Evolutionary conservation across 2,888 invertebrate genomes (phyloP).

Genomic region (Drosophila nr. perissopoda): DNA sequence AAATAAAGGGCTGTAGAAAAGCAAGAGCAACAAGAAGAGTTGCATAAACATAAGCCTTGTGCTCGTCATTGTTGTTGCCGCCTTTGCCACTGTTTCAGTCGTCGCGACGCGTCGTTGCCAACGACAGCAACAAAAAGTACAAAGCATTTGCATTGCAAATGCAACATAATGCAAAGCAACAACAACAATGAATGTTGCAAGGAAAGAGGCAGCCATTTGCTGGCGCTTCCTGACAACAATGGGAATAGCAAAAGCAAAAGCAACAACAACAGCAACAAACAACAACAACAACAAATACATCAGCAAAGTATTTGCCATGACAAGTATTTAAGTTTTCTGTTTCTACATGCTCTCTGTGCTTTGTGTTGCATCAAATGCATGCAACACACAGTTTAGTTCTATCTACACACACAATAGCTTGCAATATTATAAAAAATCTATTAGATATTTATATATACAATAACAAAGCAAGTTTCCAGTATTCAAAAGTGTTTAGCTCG

Average conservation of each 20-base stretch:
- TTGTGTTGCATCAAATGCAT: constrained; percentile 23
- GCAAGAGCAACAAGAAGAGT: constrained; percentile 37
- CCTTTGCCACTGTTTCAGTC: constrained; percentile 21
- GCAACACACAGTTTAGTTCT: constrained; percentile 10
- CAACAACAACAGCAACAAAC: constrained; percentile 21
- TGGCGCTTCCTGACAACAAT: constrained; percentile 47
- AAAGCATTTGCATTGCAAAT: constrained; percentile 73
- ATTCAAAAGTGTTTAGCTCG: background rate
- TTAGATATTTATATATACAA: background rate
- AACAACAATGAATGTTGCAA: constrained; percentile 30
- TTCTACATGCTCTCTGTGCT: constrained; percentile 23
- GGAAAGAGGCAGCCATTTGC: constrained; percentile 54
- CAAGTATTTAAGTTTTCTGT: constrained; percentile 71
- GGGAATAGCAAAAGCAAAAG: constrained; percentile 31
- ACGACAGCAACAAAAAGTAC: constrained; percentile 76
- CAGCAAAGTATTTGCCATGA: constrained; percentile 64
- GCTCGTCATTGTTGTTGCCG: constrained; percentile 28
- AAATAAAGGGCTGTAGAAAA: constrained; percentile 70
- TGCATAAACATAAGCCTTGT: constrained; percentile 62
- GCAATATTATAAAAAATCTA: background rate
- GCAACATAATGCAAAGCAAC: constrained; percentile 70
- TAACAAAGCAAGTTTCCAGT: background rate
- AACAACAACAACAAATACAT: constrained; percentile 18
- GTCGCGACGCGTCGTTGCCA: constrained; percentile 46
- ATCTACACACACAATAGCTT: constrained; percentile 3